A percentile compares a stretch with the other conserved stretches of the same genome.
Conservation (phyloP, 2,888 invertebrate genomes). For the Lamellibrachia columna region DNA sequence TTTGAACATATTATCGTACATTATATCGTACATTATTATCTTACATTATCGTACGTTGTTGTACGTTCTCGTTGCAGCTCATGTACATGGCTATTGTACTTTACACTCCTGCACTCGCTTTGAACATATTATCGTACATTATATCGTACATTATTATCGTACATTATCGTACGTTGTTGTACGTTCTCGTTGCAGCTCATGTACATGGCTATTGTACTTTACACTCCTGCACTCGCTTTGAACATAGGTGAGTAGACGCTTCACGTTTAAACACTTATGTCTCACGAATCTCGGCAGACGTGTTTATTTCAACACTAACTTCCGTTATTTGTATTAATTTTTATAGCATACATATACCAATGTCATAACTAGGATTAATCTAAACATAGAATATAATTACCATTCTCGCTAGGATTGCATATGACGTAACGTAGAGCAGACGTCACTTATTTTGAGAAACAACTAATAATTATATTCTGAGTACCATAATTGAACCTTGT, state of each 20-base stretch:
- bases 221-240: slow-evolving; percentile 56
- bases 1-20: slow-evolving; percentile 44
- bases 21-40: no score
- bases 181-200: slow-evolving; percentile 40
- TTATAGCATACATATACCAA: no score
- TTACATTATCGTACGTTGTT: no score
- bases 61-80: slow-evolving; percentile 35
- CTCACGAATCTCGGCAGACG: neutral
- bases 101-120: slow-evolving; percentile 56
- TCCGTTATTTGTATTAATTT: no score
- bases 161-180: neutral
- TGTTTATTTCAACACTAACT: neutral
- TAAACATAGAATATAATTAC: neutral
- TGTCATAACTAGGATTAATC: no score
- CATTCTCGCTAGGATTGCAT: no score
- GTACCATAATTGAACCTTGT: no score
- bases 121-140: slow-evolving; percentile 44
- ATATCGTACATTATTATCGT: no score
- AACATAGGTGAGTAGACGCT: slow-evolving; percentile 49
- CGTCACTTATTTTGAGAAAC: no score
- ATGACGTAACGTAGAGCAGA: no score
- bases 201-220: slow-evolving; percentile 57
- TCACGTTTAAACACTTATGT: neutral
- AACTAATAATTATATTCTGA: no score
- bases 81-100: slow-evolving; percentile 58